Evolutionary conservation across 2,888 invertebrate species (phyloP), one percentile per base, ranked within the genome.

Genomic region (Epirrhoe alternata): DNA sequence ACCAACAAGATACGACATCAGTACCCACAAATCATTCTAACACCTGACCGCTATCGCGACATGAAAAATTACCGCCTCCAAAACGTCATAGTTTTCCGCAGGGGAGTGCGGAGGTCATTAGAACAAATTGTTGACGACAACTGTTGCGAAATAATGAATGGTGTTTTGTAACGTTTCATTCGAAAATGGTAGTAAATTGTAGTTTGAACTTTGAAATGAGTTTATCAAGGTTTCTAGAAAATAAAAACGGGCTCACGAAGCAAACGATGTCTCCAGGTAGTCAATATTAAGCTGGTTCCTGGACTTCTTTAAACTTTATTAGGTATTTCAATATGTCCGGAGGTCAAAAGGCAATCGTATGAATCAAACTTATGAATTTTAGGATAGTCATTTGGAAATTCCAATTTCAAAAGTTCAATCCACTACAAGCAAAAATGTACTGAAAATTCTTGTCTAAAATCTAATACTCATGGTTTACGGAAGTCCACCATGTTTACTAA

Each of bases 41-140:
- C 92, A 90, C 93, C 92, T 92, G 89, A 89, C 88, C 89, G 84
- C 87, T 93, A 92, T 92, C 92, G 92, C 82, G 81, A 85, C 89
- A 87, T 92, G 92, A 93, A 92, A 92, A 92, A 92, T 92, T 86
- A 84, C 88, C 83, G 83, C 85, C 86, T 85, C 83, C 82, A 79
- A 81, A 86, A 83, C 81, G 84, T 83, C 84, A 86, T 84, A 82
- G 83, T 86, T 90, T 89, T 90, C 74, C 81, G 68, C 77, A 69
- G 38, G 38, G 38, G 10, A 12, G 80, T 85, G 86, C 85, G 84
- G 71, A 71, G 78, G 81, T 86, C 85, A 87, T 90, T 89, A 89
- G 83, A 87, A 86, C 86, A 86, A 88, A 90, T 87, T 86, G 86
- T 88, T 86, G 86, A 79, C 85, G 85, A 87, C 87, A 86, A 86